Evolutionary conservation across 2,113 vertebrate species (phyloP).

Genomic region (Smithornis capensis): DNA sequence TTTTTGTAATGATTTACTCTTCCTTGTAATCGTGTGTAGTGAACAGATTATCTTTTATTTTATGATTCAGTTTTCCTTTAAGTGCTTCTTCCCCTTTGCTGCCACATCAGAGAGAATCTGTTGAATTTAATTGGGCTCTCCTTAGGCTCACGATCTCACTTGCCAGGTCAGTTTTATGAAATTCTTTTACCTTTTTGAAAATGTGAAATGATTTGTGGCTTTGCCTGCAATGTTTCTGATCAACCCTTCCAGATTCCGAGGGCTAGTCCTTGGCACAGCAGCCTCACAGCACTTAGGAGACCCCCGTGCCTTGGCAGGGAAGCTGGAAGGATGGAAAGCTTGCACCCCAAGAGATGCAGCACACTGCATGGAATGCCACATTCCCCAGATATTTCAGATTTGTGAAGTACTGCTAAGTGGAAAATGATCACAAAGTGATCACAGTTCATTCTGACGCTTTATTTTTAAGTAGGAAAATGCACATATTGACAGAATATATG

Average conservation of each 20-base stretch:
- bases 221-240: neutral
- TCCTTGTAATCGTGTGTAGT: slow-evolving; percentile 42
- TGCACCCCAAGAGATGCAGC: neutral
- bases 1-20: slow-evolving; percentile 43
- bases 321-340: neutral
- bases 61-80: slow-evolving; percentile 53
- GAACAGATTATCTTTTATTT: slow-evolving; percentile 55
- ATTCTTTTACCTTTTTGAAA: slow-evolving; percentile 28
- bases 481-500: neutral
- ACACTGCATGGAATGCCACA: neutral
- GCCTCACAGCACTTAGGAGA: neutral
- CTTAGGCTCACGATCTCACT: slow-evolving; percentile 18
- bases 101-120: slow-evolving; percentile 54
- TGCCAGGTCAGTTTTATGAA: slow-evolving; percentile 40
- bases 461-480: neutral
- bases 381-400: neutral
- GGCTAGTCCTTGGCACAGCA: neutral
- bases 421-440: neutral
- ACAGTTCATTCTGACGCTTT: neutral
- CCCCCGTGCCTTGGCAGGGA: neutral
- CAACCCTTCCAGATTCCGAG: neutral
- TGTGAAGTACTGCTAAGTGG: neutral
- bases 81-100: slow-evolving; percentile 29
- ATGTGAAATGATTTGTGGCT: neutral
- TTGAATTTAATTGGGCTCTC: slow-evolving; percentile 53